phyloP scores from a whole-genome alignment of 64 coral and sea anemone species.

The Astreopora myriophthalma region DNA sequence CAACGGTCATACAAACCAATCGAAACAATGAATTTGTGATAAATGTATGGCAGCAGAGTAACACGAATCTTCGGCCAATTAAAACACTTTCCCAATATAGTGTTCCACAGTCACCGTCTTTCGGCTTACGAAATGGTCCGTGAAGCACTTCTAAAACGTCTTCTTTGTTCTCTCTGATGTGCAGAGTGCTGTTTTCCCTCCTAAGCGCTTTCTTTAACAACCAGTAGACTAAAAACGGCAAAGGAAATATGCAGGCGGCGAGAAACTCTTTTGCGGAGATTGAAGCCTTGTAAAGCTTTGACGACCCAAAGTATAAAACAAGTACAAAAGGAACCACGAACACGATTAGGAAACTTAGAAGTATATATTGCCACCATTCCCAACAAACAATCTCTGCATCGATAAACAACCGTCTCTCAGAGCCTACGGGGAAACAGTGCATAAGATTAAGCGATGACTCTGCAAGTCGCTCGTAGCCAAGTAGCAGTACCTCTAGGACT shows the following conservation, averaged over 20 bases:
- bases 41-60: conserved; percentile 57
- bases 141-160: conserved; percentile 67
- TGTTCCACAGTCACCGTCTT: conserved; percentile 14
- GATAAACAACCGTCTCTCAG: conserved; percentile 30
- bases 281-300: conserved; percentile 12
- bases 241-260: conserved; percentile 62
- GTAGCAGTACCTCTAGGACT: conserved; percentile 59
- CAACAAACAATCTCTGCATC: conserved; percentile 71
- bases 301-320: conserved; percentile 64
- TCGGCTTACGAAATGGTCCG: conserved; percentile 64
- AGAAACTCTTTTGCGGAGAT: conserved; percentile 61
- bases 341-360: conserved; percentile 52
- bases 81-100: conserved; percentile 86
- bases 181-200: not conserved
- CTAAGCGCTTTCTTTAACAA: not conserved
- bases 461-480: conserved; percentile 69
- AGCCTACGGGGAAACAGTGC: conserved; percentile 19
- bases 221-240: conserved; percentile 71
- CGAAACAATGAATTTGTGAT: conserved; percentile 60
- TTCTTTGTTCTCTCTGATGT: not conserved
- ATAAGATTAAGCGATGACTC: conserved; percentile 72
- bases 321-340: conserved; percentile 73
- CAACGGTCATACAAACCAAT: not conserved
- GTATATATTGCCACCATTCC: conserved; percentile 75
- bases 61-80: conserved; percentile 68